Percentiles rank a stretch among this genome's conserved stretches.
Evolutionary conservation across 2,797 vertebrate genomes (phyloP).

Genomic region (Leontopithecus rosalia): DNA sequence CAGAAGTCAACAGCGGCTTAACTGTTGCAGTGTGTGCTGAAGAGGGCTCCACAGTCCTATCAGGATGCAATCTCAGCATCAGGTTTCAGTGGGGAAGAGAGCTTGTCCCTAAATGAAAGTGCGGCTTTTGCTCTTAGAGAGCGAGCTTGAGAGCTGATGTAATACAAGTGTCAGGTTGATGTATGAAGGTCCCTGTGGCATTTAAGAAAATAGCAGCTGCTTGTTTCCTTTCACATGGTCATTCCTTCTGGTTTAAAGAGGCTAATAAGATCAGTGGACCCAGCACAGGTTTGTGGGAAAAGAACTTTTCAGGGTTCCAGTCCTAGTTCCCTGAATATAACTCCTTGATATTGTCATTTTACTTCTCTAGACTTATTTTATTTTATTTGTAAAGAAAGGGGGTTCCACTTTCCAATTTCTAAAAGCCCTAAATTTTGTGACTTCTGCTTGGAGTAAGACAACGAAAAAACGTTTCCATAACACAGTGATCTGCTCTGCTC

Average conservation of each 20-base stretch:
- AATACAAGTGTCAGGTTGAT: neutral
- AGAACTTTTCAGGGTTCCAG: neutral
- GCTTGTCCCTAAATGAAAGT: neutral
- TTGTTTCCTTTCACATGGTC: neutral
- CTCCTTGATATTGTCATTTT: neutral
- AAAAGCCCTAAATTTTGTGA: neutral
- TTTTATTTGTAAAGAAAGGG: neutral
- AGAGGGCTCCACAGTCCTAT: slow-evolving; percentile 56
- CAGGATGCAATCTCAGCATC: slow-evolving; percentile 74
- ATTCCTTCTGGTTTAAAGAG: neutral
- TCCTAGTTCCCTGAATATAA: neutral
- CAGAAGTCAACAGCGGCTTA: slow-evolving; percentile 73
- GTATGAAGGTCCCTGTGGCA: neutral
- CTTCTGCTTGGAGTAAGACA: neutral
- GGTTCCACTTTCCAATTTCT: neutral
- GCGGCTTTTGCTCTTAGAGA: neutral
- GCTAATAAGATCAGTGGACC: neutral
- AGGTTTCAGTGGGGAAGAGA: slow-evolving; percentile 73
- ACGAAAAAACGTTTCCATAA: neutral
- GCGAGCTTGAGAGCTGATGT: neutral
- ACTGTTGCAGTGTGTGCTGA: slow-evolving; percentile 80
- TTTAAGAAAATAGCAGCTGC: neutral
- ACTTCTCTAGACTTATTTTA: neutral
- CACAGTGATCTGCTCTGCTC: neutral
- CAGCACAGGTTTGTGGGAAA: rapidly evolving